Base-by-base conservation (phyloP, 1,140 invertebrate species). In the Drosophila oshimai region DNA sequence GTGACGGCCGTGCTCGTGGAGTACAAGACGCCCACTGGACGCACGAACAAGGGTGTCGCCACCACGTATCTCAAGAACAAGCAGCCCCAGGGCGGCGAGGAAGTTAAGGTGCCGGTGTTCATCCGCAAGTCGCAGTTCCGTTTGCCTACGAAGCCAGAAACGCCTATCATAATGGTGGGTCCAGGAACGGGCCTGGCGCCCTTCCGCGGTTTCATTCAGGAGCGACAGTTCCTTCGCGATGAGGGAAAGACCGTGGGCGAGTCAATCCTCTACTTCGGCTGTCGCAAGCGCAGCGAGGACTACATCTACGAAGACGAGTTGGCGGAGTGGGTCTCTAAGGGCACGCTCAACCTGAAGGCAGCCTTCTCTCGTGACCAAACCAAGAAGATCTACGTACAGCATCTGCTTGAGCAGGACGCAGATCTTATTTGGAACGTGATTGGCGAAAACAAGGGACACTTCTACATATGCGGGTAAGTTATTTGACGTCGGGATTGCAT, bases 111-210 rank as follows among this genome's bases (percentile, higher is more conserved):
- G 1, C 98, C 98, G 1, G 95, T 99, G 36, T 99, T 97, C 90
- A 96, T 99, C 13, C 94, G 99, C 47, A 98, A 99, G 91, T 99
- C 98, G 31, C 98, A 99, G 91, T 99, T 99, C 92, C 95, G 98
- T 80, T 93, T 99, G 55, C 98, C 98, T 4, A 95, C 96, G 36
- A 95, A 97, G 71, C 92, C 95, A 0, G 95, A 95, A 81, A 97
- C 95, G 2, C 99, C 99, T 0, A 95, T 99, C 18, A 95, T 99
- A 53, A 99, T 99, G 98, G 96, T 99, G 77, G 99, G 99, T 10
- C 98, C 99, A 2, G 98, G 99, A 36, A 99, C 98, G 12, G 99
- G 99, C n/a, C 84, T 99, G 13, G 99, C 99, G 22, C 99, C 99
- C 0, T 99, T 99, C 93, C 93, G 98, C 91, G 99, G 97, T 4